Evolutionary conservation across 2,113 vertebrate genomes (phyloP).

Genomic region (Trematocara variabile): DNA sequence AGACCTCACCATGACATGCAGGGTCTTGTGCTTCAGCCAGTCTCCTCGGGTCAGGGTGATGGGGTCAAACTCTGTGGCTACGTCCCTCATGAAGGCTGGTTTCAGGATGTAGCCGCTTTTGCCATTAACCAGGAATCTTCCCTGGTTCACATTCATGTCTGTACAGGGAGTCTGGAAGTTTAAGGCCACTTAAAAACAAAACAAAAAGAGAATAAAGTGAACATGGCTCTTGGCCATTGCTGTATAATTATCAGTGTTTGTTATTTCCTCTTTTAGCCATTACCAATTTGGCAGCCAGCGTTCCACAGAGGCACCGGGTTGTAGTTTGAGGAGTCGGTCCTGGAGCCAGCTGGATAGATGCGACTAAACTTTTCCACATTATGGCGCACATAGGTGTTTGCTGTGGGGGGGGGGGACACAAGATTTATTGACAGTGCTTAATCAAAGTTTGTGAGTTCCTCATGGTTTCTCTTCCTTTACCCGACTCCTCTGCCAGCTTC

Average conservation of each 20-base stretch:
- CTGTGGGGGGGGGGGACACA: slow-evolving; percentile 53
- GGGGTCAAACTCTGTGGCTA: slow-evolving; percentile 81
- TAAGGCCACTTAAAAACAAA: slow-evolving; percentile 80
- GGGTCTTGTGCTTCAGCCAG: slow-evolving; percentile 81
- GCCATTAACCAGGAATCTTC: slow-evolving; percentile 86
- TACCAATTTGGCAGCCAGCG: slow-evolving; percentile 89
- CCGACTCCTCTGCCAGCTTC: slow-evolving; percentile 81
- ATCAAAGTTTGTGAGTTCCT: not conserved
- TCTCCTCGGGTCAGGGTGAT: slow-evolving; percentile 79
- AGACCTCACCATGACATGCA: slow-evolving; percentile 82
- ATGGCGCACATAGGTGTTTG: slow-evolving; percentile 78
- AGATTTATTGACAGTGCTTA: not conserved
- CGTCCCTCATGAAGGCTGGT: slow-evolving; percentile 83
- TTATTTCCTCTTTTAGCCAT: not conserved
- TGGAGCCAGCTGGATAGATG: slow-evolving; percentile 85
- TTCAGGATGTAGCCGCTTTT: slow-evolving; percentile 91
- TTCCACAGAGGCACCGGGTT: slow-evolving; percentile 89
- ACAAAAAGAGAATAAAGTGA: not conserved
- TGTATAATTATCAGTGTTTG: not conserved
- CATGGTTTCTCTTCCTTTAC: slow-evolving; percentile 59
- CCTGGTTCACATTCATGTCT: slow-evolving; percentile 92
- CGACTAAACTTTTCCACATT: slow-evolving; percentile 86
- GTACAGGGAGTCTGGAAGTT: slow-evolving; percentile 89
- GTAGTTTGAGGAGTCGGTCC: slow-evolving; percentile 94
- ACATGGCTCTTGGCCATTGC: not conserved